phyloP scores from a whole-genome alignment of 2,113 vertebrate species.

The Callaeas wilsoni region DNA sequence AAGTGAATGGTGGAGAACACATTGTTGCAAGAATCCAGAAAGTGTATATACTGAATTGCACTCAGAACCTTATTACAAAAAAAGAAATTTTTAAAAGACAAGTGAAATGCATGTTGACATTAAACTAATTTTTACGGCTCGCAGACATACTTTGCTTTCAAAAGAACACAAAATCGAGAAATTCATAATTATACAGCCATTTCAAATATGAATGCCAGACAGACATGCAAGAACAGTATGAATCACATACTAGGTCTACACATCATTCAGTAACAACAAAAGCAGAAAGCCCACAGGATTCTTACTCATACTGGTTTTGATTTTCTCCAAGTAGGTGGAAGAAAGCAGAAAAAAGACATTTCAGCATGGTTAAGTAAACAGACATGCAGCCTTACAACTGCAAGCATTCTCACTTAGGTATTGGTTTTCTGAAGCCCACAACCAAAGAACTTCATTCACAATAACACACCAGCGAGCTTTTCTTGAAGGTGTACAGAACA shows the following conservation, averaged over 20 bases:
- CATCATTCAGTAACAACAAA: background rate
- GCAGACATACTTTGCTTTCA: background rate
- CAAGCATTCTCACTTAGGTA: background rate
- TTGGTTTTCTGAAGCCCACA: background rate
- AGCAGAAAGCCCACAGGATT: background rate
- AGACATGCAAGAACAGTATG: background rate
- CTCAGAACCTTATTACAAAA: background rate
- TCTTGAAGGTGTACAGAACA: background rate
- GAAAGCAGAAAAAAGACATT: background rate
- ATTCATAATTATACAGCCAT: background rate
- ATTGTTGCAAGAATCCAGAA: background rate
- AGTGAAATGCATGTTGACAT: background rate
- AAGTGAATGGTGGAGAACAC: background rate
- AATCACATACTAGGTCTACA: background rate
- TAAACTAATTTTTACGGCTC: background rate
- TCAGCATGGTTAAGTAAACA: background rate
- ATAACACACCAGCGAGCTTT: background rate
- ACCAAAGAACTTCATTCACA: background rate
- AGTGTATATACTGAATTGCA: background rate
- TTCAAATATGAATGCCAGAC: background rate
- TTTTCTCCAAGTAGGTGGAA: background rate
- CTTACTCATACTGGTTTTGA: background rate
- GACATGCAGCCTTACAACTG: background rate
- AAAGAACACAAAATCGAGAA: background rate
- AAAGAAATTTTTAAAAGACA: background rate